Evolutionary conservation across 2,113 vertebrate species (phyloP).

Genomic region (Toxostoma redivivum): DNA sequence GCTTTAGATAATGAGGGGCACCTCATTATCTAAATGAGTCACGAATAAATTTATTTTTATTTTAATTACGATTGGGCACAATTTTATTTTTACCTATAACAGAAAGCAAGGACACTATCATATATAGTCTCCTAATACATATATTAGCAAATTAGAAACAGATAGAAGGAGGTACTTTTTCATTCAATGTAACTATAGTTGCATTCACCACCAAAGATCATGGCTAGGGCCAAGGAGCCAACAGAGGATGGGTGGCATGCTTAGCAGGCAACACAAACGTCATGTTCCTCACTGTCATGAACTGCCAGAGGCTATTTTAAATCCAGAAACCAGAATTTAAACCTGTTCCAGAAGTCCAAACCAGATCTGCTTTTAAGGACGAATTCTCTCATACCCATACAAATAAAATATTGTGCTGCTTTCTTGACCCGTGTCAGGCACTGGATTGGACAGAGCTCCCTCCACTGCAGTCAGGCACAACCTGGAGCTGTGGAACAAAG

Average conservation of each 20-base stretch:
- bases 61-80: too few relatives aligned
- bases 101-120: neutral
- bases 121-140: neutral
- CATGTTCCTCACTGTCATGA: neutral
- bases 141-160: neutral
- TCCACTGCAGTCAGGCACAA: neutral
- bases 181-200: rapidly evolving
- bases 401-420: neutral
- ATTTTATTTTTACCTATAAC: too few relatives aligned
- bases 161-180: neutral
- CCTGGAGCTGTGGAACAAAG: neutral
- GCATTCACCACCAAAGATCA: neutral
- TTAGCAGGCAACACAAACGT: neutral
- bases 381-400: neutral
- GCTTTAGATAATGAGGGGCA: neutral
- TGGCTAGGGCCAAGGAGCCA: neutral
- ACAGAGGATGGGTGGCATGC: neutral
- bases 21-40: too few relatives aligned
- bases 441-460: neutral
- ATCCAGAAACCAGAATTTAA: neutral
- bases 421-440: neutral
- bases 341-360: neutral
- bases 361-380: neutral
- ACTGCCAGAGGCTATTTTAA: neutral
- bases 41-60: too few relatives aligned